Evolutionary conservation across 2,797 vertebrate genomes (phyloP).

Genomic region (Helicolenus hilgendorfi): DNA sequence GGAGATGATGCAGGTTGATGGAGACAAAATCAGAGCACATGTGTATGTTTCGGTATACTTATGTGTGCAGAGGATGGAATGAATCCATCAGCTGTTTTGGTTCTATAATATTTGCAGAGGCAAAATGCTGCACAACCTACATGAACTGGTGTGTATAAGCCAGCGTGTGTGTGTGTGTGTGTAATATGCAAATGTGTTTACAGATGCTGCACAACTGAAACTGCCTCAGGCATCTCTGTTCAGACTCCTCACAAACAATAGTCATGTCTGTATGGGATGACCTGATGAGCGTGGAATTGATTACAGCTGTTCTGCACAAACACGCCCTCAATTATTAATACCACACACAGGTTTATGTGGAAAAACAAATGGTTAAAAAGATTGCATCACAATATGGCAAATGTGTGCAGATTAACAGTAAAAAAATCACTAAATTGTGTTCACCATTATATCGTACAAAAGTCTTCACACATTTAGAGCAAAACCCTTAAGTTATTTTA

Average conservation of each 20-base stretch:
- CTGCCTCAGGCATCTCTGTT: slow-evolving; percentile 65
- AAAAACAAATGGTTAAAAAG: slow-evolving; percentile 1
- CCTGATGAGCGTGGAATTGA: slow-evolving; percentile 65
- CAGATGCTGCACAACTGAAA: slow-evolving; percentile 24
- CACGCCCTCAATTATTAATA: background rate
- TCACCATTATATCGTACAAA: background rate
- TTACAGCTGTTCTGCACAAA: slow-evolving; percentile 63
- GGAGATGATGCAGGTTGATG: background rate
- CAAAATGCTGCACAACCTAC: background rate
- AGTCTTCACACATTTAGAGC: background rate
- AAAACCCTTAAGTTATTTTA: background rate
- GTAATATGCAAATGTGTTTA: slow-evolving; percentile 46
- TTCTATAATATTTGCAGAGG: background rate
- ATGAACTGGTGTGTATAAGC: background rate
- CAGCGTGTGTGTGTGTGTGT: background rate
- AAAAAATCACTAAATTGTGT: background rate
- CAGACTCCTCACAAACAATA: slow-evolving; percentile 74
- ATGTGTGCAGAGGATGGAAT: background rate
- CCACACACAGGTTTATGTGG: background rate
- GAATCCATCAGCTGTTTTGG: background rate
- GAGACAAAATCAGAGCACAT: background rate
- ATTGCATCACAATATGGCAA: background rate
- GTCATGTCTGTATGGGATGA: slow-evolving; percentile 49
- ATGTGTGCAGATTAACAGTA: background rate
- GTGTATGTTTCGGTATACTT: background rate